These are phyloP conservation scores for Oxytorus armatus DNA, from an alignment of 2,888 invertebrate genomes.

Conservation along the genomic window DNA sequence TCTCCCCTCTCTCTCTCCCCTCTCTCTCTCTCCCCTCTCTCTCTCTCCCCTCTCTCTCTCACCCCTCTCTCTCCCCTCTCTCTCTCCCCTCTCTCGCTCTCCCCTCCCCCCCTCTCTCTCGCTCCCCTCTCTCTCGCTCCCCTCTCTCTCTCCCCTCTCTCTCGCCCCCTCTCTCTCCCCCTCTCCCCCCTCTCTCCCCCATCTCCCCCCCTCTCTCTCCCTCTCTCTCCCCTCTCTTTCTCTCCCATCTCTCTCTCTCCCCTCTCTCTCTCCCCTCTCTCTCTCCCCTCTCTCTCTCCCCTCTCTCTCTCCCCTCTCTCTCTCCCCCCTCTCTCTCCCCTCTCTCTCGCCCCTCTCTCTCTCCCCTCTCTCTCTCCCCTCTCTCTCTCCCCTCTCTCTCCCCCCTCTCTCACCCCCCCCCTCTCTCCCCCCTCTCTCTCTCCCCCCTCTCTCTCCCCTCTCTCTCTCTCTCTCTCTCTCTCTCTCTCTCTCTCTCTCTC, in stretches of 20 bases:
- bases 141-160: background rate
- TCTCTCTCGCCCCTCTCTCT: no score
- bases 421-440: no score
- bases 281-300: no score
- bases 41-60: slow-evolving; percentile 3
- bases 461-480: slow-evolving; percentile 18
- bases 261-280: background rate
- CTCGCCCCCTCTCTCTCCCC: no score
- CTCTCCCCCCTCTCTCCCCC: slow-evolving; percentile 43
- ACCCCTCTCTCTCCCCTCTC: slow-evolving; percentile 43
- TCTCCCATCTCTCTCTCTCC: slow-evolving; percentile 7
- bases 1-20: background rate
- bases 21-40: background rate
- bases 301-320: slow-evolving; percentile 43
- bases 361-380: slow-evolving; percentile 47
- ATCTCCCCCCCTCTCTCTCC: no score
- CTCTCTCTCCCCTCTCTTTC: no score
- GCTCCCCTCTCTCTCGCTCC: slow-evolving; percentile 41
- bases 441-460: background rate
- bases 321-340: background rate
- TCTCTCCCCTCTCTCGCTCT: slow-evolving; percentile 8
- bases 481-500: no score
- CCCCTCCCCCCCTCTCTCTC: no score
- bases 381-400: slow-evolving; percentile 5
- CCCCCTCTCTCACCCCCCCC: no score